Evolutionary conservation across 2,797 vertebrate species (phyloP).

Genomic region (Morelia viridis): DNA sequence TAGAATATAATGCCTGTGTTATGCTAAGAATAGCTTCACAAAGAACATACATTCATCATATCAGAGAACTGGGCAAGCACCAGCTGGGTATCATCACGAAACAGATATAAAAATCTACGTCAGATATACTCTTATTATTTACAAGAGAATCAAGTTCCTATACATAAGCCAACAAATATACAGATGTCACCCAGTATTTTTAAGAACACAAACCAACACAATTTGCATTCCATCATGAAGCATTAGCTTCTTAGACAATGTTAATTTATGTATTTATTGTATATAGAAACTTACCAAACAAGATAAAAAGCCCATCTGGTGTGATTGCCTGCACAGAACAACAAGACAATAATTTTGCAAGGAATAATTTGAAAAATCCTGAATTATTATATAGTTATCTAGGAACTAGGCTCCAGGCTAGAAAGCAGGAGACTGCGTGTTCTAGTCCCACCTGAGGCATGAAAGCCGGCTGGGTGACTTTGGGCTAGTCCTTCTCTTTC

Average conservation of each 20-base stretch:
- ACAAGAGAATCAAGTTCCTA: neutral
- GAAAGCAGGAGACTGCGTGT: too few species aligned
- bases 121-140: neutral
- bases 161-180: neutral
- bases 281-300: slow-evolving; percentile 82
- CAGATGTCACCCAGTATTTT: neutral
- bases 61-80: neutral
- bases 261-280: slow-evolving; percentile 5
- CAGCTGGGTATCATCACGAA: neutral
- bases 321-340: slow-evolving; percentile 80
- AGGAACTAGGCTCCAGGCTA: neutral
- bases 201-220: neutral
- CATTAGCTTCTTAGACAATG: neutral
- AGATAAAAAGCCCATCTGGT: slow-evolving; percentile 85
- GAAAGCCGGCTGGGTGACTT: too few species aligned
- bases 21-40: slow-evolving; percentile 1
- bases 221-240: neutral
- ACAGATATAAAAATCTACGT: neutral
- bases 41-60: neutral
- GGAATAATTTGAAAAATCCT: neutral
- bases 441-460: too few species aligned
- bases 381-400: neutral
- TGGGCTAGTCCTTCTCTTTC: too few species aligned
- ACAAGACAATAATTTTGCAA: slow-evolving; percentile 55
- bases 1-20: neutral